These are phyloP conservation scores for Lasioglossum albipes DNA, from an alignment of 1,140 invertebrate genomes.

Conservation along the genomic window DNA sequence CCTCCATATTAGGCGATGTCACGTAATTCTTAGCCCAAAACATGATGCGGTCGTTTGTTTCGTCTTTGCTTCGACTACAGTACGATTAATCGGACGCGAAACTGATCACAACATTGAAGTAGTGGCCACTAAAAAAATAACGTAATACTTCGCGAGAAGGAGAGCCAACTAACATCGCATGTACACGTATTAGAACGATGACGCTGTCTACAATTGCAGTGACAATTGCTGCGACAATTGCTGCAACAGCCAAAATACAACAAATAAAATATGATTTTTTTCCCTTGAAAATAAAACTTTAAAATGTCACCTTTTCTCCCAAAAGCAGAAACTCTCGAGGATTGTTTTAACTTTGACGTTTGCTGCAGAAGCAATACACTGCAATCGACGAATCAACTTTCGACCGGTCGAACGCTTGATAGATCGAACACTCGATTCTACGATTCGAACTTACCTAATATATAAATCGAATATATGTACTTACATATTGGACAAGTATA, in stretches of 20 bases:
- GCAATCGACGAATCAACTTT: slow-evolving; percentile 25
- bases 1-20: slow-evolving; percentile 87
- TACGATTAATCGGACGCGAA: slow-evolving; percentile 36
- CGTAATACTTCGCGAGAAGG: slow-evolving; percentile 26
- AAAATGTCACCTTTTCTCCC: slow-evolving; percentile 29
- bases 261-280: slow-evolving; percentile 1
- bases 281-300: neutral
- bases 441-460: neutral
- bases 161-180: slow-evolving; percentile 52
- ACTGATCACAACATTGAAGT: slow-evolving; percentile 52
- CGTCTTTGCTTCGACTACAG: slow-evolving; percentile 11
- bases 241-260: neutral
- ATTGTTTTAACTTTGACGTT: slow-evolving; percentile 55
- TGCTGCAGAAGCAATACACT: slow-evolving; percentile 25
- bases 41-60: slow-evolving; percentile 80
- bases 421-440: slow-evolving; percentile 25
- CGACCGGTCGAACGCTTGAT: slow-evolving; percentile 19
- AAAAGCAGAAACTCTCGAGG: slow-evolving; percentile 14
- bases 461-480: too few species aligned
- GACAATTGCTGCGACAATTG: slow-evolving; percentile 6
- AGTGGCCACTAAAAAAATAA: slow-evolving; percentile 47
- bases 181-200: slow-evolving; percentile 16
- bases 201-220: slow-evolving; percentile 6
- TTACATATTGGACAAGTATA: too few species aligned
- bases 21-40: slow-evolving; percentile 90